These are phyloP conservation scores for Bombus impatiens DNA, from an alignment of 1,140 invertebrate genomes.

Conservation along the genomic window DNA sequence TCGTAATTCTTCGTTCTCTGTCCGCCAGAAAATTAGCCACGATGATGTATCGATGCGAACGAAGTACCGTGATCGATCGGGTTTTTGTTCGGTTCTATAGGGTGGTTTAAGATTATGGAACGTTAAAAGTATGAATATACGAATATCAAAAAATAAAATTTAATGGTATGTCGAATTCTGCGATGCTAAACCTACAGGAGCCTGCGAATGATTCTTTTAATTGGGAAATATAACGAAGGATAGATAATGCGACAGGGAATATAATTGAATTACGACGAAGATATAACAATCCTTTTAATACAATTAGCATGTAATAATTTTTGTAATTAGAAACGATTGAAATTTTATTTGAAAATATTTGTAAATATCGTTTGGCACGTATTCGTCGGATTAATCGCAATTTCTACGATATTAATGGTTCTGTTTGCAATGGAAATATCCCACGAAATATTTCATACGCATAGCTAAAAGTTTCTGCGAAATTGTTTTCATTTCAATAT, in stretches of 20 bases:
- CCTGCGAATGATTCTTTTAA: not conserved
- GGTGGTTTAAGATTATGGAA: not conserved
- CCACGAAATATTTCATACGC: not conserved
- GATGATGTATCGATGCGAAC: not conserved
- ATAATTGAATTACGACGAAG: not conserved
- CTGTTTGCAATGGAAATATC: not conserved
- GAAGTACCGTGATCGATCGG: not conserved
- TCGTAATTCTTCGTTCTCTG: slow-evolving; percentile 28
- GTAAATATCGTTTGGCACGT: not conserved
- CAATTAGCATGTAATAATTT: too few relatives aligned
- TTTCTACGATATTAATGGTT: not conserved
- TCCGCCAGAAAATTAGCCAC: slow-evolving; percentile 29
- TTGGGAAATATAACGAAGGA: not conserved
- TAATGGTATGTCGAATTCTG: too few relatives aligned
- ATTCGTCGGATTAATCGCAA: not conserved
- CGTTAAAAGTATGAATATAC: not conserved
- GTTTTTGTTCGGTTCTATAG: not conserved
- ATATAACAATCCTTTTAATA: not conserved
- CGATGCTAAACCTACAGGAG: too few relatives aligned
- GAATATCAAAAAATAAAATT: too few relatives aligned
- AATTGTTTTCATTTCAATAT: not conserved
- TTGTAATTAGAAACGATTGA: too few relatives aligned
- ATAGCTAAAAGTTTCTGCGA: not conserved
- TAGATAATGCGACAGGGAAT: not conserved
- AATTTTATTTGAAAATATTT: not conserved